These are phyloP conservation scores for Sminthopsis crassicaudata DNA, from an alignment of 2,113 vertebrate genomes.

Conservation along the genomic window DNA sequence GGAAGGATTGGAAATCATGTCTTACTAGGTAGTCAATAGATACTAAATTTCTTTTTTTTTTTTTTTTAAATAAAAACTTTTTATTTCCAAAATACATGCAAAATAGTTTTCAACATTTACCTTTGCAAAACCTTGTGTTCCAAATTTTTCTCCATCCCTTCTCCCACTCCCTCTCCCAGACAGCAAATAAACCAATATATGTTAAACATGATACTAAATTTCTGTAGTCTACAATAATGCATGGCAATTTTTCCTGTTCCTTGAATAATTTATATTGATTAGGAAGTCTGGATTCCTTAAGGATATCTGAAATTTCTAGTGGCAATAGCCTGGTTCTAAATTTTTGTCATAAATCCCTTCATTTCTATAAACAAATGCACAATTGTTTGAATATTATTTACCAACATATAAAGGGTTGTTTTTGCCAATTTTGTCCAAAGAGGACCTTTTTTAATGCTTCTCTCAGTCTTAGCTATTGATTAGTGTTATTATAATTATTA, in stretches of 20 bases:
- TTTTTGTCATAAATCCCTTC: not conserved
- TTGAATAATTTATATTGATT: not conserved
- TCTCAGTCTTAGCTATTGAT: not conserved
- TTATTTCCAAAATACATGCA: too few species aligned
- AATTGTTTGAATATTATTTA: not conserved
- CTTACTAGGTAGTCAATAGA: not conserved
- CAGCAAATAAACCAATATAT: too few species aligned
- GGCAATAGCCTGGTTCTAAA: not conserved
- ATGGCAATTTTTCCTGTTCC: not conserved
- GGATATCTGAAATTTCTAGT: not conserved
- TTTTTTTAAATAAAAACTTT: too few species aligned
- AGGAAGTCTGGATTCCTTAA: not conserved
- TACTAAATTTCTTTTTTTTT: not conserved
- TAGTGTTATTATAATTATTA: not conserved
- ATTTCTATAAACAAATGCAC: not conserved
- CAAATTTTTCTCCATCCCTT: too few species aligned
- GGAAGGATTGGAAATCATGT: not conserved
- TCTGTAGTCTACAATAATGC: not conserved
- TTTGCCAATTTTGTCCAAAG: not conserved
- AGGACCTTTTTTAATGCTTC: not conserved
- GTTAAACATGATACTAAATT: not conserved
- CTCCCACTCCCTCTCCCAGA: too few species aligned
- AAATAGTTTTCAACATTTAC: too few species aligned
- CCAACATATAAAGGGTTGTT: not conserved
- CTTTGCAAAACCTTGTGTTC: too few species aligned